Evolutionary conservation across 2,797 vertebrate species (phyloP).

Genomic region (Pseudochromis fuscus): DNA sequence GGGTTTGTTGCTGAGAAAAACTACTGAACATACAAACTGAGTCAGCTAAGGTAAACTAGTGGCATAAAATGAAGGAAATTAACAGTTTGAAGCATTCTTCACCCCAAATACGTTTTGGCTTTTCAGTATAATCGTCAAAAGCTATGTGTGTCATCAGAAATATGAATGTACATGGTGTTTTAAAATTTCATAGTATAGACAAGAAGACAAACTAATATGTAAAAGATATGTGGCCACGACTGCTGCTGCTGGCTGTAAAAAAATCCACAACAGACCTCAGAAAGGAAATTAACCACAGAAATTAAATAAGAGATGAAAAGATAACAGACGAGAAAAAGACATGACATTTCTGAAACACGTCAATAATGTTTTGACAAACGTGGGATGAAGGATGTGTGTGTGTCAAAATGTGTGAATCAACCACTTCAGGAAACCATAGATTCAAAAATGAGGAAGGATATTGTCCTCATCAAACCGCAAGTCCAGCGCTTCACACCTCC

Average conservation of each 20-base stretch:
- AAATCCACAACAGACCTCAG: neutral
- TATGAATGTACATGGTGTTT: neutral
- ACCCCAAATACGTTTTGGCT: neutral
- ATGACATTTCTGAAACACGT: slow-evolving; percentile 22
- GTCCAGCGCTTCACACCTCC: neutral
- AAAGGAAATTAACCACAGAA: neutral
- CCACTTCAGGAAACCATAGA: slow-evolving; percentile 33
- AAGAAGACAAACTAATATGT: neutral
- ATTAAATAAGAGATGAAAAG: neutral
- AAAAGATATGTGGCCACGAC: neutral
- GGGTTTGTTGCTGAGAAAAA: slow-evolving; percentile 13
- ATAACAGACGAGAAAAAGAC: neutral
- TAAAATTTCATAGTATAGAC: neutral
- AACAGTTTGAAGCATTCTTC: neutral
- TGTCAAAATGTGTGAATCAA: slow-evolving; percentile 36
- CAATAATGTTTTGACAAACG: neutral
- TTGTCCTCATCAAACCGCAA: slow-evolving; percentile 18
- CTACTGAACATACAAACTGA: neutral
- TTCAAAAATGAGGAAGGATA: slow-evolving; percentile 32
- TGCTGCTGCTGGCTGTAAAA: neutral
- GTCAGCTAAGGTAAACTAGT: slow-evolving; percentile 8
- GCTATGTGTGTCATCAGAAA: slow-evolving; percentile 8
- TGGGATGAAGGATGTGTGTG: neutral
- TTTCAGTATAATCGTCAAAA: neutral
- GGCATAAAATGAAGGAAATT: slow-evolving; percentile 12